phyloP scores from a whole-genome alignment of 2,888 invertebrate genomes.

The Taphrorychus bicolor region DNA sequence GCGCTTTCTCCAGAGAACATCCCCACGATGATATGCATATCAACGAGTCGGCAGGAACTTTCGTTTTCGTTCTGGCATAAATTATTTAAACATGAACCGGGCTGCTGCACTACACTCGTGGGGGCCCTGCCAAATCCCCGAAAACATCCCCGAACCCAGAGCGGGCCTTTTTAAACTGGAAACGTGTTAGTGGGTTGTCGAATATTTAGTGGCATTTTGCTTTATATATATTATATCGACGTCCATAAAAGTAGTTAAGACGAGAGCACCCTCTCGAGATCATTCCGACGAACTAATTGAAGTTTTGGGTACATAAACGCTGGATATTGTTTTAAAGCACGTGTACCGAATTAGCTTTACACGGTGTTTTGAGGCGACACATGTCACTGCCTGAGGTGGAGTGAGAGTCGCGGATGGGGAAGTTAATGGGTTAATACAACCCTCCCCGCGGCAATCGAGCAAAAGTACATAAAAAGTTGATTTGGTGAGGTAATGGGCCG shows the following conservation, averaged over 20 bases:
- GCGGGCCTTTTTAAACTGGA: constrained; percentile 35
- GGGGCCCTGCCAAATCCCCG: constrained; percentile 47
- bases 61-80: constrained; percentile 58
- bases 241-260: constrained; percentile 7
- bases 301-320: constrained; percentile 37
- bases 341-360: constrained; percentile 45
- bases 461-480: constrained; percentile 13
- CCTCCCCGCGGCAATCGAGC: neutral
- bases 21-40: constrained; percentile 30
- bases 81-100: constrained; percentile 59
- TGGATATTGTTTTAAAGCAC: constrained; percentile 43
- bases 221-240: too few relatives aligned
- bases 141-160: constrained; percentile 30
- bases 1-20: neutral
- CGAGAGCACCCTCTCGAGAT: neutral
- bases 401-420: neutral
- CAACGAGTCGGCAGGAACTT: constrained; percentile 48
- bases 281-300: constrained; percentile 35
- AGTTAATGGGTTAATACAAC: constrained; percentile 15
- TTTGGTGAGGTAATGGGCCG: constrained; percentile 30
- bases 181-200: constrained; percentile 37
- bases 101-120: constrained; percentile 57
- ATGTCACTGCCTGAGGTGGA: constrained; percentile 40
- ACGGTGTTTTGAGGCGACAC: constrained; percentile 42
- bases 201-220: constrained; percentile 21